A percentile compares a stretch with the other conserved stretches of the same genome.
Conservation (phyloP, 2,888 invertebrate genomes). For the Galerucella calmariensis region DNA sequence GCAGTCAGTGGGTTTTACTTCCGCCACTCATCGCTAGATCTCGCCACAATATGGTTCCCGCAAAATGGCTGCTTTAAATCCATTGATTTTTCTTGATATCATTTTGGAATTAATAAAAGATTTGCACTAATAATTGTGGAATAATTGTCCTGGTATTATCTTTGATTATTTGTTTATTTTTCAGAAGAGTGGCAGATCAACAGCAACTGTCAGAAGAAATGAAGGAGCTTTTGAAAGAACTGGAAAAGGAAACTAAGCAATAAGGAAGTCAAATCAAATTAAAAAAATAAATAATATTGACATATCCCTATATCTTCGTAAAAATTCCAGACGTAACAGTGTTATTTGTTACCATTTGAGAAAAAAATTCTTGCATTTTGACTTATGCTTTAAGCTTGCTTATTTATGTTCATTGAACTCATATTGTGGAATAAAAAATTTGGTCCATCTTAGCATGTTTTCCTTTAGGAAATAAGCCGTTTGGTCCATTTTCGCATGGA, state of each 20-base stretch:
- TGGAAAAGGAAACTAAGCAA: conserved; percentile 63
- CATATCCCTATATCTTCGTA: conserved; percentile 44
- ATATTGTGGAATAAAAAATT: conserved; percentile 23
- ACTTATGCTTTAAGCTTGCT: conserved; percentile 38
- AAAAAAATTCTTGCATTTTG: conserved; percentile 24
- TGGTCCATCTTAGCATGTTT: conserved; percentile 38
- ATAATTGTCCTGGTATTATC: not conserved
- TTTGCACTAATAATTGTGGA: not conserved
- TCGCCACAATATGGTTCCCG: too few relatives aligned
- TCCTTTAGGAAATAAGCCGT: conserved; percentile 39
- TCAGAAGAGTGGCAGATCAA: conserved; percentile 59
- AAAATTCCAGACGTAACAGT: conserved; percentile 43
- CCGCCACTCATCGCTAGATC: too few relatives aligned
- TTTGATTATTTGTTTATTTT: conserved; percentile 41
- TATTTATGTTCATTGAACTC: conserved; percentile 14
- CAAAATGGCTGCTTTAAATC: too few relatives aligned
- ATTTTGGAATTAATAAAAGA: too few relatives aligned
- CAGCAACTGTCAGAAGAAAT: conserved; percentile 64
- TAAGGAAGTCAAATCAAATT: conserved; percentile 55
- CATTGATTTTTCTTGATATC: too few relatives aligned
- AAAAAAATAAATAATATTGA: conserved; percentile 43
- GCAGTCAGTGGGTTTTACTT: too few relatives aligned
- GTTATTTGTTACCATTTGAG: conserved; percentile 23
- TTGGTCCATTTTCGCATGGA: conserved; percentile 29
- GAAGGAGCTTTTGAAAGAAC: conserved; percentile 62